Evolutionary conservation across 2,888 invertebrate genomes (phyloP).

Genomic region (Orchesella flavescens): DNA sequence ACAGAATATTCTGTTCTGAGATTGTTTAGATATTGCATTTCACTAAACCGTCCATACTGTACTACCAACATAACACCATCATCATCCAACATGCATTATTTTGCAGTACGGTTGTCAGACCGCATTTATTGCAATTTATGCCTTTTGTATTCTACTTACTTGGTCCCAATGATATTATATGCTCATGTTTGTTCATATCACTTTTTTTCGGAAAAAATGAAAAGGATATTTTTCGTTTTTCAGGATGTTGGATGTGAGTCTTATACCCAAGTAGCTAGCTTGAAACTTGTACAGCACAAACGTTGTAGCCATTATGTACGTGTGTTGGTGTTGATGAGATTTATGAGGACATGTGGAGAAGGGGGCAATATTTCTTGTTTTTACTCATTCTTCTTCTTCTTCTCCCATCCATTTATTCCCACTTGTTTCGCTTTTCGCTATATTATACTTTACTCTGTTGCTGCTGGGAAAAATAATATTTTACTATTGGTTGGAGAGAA

Average conservation of each 20-base stretch:
- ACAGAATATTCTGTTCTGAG: background rate
- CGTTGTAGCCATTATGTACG: background rate
- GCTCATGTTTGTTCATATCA: background rate
- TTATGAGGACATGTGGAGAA: conserved; percentile 62
- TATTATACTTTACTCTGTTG: background rate
- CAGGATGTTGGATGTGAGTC: no score
- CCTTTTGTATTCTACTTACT: background rate
- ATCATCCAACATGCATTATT: background rate
- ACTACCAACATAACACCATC: no score
- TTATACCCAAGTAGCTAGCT: background rate
- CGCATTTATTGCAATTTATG: conserved; percentile 57
- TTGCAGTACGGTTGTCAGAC: conserved; percentile 41
- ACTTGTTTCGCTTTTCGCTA: conserved; percentile 32
- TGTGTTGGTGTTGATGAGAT: conserved; percentile 59
- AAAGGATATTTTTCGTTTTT: background rate
- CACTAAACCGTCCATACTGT: no score
- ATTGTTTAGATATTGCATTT: no score
- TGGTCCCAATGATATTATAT: background rate
- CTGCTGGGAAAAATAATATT: conserved; percentile 31
- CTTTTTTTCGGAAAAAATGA: conserved; percentile 15
- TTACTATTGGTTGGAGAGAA: conserved; percentile 58
- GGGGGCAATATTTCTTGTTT: conserved; percentile 60
- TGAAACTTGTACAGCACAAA: background rate
- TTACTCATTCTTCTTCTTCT: conserved; percentile 59
- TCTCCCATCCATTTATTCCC: conserved; percentile 60